Evolutionary conservation across 2,888 invertebrate species (phyloP), one percentile per base, ranked within the genome.

Genomic region (Helicoverpa assulta): DNA sequence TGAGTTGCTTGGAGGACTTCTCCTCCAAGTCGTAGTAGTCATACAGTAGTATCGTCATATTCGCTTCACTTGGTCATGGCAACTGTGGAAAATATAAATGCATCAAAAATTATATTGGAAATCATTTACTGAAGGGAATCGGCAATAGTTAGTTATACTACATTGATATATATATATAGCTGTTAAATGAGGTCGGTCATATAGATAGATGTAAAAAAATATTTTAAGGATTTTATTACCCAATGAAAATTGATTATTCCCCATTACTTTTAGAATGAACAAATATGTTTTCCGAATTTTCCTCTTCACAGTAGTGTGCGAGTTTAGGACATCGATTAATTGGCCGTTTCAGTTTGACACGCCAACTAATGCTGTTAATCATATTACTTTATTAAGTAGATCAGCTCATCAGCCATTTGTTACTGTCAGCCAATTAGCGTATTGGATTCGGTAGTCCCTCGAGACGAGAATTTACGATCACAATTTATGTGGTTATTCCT

Each of bases 11-110:
- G 7, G 93, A 90, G 33, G 92, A 86, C 59, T 91, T 86, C 83
- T 95, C 95, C 73, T 95, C 92, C 69, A 95, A 78, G 65, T 93
- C 92, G 56, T 86, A 88, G 76, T 91, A 89, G 80, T 95, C 91
- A 78, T 95, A 92, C 6, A 95, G 86, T 53, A 95, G 86, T 70
- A 95, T 88, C 57, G 93, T 93, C 95, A 95, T 95, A 62, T 73
- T 84, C 29, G 14, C 40, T 67, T 83, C 67, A 83, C 51, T 86
- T 90, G 76, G 72, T 84, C 82, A 83, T 74, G 62, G 60, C 33
- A 78, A 74, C 84, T 80, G 93, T 93, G 90, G 43, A 93, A 85
- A 82, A 73, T 10, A 8, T n/a, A n/a, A n/a, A n/a, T n/a, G n/a
- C n/a, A n/a, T n/a, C 12, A 5, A 33, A 21, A 26, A 5, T 6